A percentile compares a stretch with the other conserved stretches of the same genome.
Evolutionary conservation across 2,113 vertebrate genomes (phyloP).

Genomic region (Xiphophorus couchianus): DNA sequence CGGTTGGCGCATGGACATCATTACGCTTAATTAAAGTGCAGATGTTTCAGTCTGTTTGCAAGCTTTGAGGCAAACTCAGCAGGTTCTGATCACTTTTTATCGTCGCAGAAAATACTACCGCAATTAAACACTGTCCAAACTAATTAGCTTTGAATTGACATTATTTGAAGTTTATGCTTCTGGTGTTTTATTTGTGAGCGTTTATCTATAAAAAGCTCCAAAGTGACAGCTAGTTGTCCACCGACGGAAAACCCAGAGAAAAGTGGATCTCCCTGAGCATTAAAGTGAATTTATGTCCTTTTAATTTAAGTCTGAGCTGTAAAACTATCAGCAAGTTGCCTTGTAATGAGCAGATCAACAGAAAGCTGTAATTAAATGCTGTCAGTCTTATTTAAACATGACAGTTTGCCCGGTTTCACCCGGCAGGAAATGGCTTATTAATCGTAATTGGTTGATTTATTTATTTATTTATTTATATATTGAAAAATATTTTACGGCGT

Average conservation of each 20-base stretch:
- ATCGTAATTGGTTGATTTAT: slow-evolving; percentile 26
- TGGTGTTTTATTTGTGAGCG: background rate
- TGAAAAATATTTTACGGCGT: slow-evolving; percentile 19
- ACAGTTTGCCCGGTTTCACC: background rate
- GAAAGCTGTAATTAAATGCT: background rate
- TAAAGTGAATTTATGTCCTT: background rate
- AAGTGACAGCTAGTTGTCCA: background rate
- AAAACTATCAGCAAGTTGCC: background rate
- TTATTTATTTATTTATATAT: too few species aligned
- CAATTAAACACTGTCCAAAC: background rate
- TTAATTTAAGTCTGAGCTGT: fast-evolving
- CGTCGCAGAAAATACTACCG: background rate
- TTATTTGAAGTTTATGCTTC: background rate
- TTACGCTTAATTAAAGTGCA: background rate
- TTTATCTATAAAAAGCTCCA: background rate
- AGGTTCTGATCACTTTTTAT: background rate
- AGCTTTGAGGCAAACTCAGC: background rate
- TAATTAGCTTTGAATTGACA: background rate
- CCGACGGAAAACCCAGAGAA: background rate
- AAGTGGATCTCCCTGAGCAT: background rate
- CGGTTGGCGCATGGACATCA: background rate
- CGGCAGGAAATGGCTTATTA: slow-evolving; percentile 20
- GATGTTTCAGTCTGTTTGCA: background rate
- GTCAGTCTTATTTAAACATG: slow-evolving; percentile 2
- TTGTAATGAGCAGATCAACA: background rate